A percentile compares a stretch with the other conserved stretches of the same genome.
Conservation (phyloP, 2,888 invertebrate species). For the Cantharis nigra region DNA sequence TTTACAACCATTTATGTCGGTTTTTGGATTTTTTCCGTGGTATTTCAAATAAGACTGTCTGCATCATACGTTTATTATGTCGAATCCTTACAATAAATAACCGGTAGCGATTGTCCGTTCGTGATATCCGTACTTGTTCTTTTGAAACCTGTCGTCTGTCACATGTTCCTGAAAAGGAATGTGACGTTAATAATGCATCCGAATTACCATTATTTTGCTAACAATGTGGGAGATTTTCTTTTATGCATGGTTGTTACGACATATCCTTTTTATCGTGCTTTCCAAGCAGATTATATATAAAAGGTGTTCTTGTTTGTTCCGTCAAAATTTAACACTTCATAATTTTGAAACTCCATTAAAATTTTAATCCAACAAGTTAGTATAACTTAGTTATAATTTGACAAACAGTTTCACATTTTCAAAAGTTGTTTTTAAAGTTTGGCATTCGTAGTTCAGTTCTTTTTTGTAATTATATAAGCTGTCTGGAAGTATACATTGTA, state of each 20-base stretch:
- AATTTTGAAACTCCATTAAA: background rate
- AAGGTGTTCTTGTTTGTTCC: background rate
- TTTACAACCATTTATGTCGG: slow-evolving; percentile 11
- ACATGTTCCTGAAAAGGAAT: slow-evolving; percentile 17
- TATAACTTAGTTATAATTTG: background rate
- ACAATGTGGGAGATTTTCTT: background rate
- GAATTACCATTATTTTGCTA: slow-evolving; percentile 6
- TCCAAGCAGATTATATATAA: background rate
- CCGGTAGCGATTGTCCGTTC: slow-evolving; percentile 25
- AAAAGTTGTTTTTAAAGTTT: background rate
- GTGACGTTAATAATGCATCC: slow-evolving; percentile 26
- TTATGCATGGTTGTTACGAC: background rate
- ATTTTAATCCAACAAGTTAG: background rate
- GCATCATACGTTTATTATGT: slow-evolving; percentile 10
- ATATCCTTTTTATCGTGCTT: background rate
- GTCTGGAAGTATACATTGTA: too few species aligned
- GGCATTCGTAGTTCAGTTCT: too few species aligned
- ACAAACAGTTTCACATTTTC: background rate
- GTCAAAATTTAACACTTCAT: background rate
- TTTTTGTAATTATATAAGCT: too few species aligned
- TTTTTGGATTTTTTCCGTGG: slow-evolving; percentile 10
- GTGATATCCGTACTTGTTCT: slow-evolving; percentile 17
- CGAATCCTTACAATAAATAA: slow-evolving; percentile 13
- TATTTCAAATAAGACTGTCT: slow-evolving; percentile 12
- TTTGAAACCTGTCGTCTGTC: slow-evolving; percentile 23